Percentiles rank a stretch among this genome's conserved stretches.
These are phyloP conservation scores for Sycophila texana DNA, from an alignment of 2,888 invertebrate genomes.

Conservation along the genomic window DNA sequence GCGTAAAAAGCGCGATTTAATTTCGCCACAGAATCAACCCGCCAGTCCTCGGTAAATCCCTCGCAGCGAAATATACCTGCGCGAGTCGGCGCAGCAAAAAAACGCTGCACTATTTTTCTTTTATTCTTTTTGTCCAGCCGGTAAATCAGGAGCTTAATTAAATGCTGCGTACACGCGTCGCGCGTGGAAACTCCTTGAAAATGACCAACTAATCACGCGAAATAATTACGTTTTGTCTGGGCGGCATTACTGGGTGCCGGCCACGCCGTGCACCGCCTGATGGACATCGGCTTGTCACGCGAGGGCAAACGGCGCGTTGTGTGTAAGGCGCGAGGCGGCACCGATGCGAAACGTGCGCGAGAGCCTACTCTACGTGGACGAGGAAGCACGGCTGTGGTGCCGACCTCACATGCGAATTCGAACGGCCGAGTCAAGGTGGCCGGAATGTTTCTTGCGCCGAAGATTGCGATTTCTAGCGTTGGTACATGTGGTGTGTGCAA, in stretches of 20 bases:
- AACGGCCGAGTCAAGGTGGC: too few relatives aligned
- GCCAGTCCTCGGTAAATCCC: constrained; percentile 17
- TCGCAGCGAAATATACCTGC: constrained; percentile 7
- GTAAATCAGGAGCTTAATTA: constrained; percentile 54
- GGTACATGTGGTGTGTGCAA: background rate
- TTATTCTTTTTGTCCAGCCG: constrained; percentile 22
- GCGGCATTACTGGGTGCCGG: constrained; percentile 58
- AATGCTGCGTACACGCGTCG: constrained; percentile 28
- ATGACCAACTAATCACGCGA: constrained; percentile 70
- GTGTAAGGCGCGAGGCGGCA: background rate
- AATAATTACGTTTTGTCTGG: constrained; percentile 74
- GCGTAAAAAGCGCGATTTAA: constrained; percentile 39
- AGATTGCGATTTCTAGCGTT: background rate
- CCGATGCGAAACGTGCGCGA: background rate
- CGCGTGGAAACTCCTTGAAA: constrained; percentile 36
- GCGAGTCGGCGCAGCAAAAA: background rate
- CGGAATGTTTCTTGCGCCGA: too few relatives aligned
- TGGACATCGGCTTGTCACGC: constrained; percentile 71
- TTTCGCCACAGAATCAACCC: constrained; percentile 30
- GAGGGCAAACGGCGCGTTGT: constrained; percentile 50
- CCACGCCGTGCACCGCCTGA: constrained; percentile 58
- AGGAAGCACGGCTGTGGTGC: background rate
- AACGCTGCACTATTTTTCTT: constrained; percentile 1
- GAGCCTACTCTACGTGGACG: too few relatives aligned
- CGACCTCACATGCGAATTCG: too few relatives aligned